Evolutionary conservation across 2,113 vertebrate species (phyloP).

Genomic region (Asarcornis scutulata): DNA sequence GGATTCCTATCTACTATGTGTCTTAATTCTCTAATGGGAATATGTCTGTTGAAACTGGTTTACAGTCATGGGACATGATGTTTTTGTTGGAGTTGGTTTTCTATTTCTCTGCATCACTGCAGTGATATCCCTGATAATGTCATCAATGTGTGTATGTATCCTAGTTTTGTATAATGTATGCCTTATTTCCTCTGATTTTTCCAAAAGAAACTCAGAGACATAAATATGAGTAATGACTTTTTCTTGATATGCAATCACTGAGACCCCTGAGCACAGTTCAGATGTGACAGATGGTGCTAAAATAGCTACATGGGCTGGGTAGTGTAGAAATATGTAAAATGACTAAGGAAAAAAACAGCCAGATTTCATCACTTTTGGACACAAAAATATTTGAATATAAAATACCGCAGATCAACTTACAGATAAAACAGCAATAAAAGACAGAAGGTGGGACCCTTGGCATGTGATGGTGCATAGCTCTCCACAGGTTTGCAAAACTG

Average conservation of each 20-base stretch:
- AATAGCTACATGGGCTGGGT: neutral
- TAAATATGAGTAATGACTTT: neutral
- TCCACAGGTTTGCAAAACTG: neutral
- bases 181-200: neutral
- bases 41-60: conserved; percentile 10
- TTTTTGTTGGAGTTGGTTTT: conserved; percentile 22
- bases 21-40: conserved; percentile 20
- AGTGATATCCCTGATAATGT: conserved; percentile 20
- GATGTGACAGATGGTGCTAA: neutral
- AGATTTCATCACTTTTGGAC: neutral
- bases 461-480: neutral
- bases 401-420: neutral
- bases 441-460: neutral
- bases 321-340: neutral
- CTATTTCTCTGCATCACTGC: conserved; percentile 34
- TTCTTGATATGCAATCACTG: neutral
- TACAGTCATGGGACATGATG: neutral
- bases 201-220: neutral
- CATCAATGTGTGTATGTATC: neutral
- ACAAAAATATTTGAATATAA: neutral
- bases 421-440: neutral
- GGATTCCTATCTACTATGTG: conserved; percentile 13
- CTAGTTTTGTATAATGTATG: neutral
- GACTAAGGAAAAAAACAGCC: neutral
- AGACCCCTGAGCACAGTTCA: neutral